A percentile compares a stretch with the other conserved stretches of the same genome.
These are phyloP conservation scores for Hyaena hyaena DNA, from an alignment of 2,113 vertebrate species.

Conservation along the genomic window DNA sequence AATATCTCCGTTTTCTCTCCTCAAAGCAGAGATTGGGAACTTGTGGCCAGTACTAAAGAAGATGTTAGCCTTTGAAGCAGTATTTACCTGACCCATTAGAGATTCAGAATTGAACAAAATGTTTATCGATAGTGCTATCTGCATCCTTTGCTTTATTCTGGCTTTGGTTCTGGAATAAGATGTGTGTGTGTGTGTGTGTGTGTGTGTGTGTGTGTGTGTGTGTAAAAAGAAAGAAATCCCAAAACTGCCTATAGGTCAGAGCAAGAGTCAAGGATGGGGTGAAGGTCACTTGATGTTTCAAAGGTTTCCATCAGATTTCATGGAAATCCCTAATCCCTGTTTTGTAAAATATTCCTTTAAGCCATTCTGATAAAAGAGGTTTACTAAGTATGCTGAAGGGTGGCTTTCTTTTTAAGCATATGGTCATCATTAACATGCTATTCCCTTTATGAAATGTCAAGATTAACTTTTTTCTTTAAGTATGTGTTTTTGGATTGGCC, in stretches of 20 bases:
- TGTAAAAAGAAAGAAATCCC: constrained; percentile 17
- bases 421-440: background rate
- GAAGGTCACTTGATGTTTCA: background rate
- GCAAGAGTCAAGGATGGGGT: background rate
- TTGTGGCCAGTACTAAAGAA: background rate
- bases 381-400: background rate
- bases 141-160: background rate
- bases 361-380: background rate
- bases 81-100: background rate
- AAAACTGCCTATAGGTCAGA: background rate
- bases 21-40: background rate
- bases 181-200: background rate
- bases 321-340: background rate
- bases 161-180: background rate
- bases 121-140: background rate
- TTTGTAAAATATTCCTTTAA: background rate
- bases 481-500: constrained; percentile 65
- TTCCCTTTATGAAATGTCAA: constrained; percentile 58
- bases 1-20: background rate
- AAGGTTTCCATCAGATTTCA: background rate
- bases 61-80: background rate
- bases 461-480: constrained; percentile 69
- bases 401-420: background rate
- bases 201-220: no score
- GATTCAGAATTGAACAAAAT: background rate